Conservation (phyloP, 2,888 invertebrate genomes). For the Cantharis rufa region DNA sequence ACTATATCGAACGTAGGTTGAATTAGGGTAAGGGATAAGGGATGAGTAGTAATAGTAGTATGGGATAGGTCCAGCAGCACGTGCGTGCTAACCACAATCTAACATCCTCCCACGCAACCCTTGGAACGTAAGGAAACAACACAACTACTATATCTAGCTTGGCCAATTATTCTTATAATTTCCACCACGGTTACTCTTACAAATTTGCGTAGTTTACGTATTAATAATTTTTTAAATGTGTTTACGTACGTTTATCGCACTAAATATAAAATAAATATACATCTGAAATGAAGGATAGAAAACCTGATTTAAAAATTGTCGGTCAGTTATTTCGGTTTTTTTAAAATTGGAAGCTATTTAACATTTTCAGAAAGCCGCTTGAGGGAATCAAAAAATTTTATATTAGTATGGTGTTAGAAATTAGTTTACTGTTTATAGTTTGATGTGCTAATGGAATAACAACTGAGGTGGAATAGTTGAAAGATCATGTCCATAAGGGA, state of each 20-base stretch:
- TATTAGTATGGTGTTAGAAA: neutral
- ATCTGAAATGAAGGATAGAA: neutral
- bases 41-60: constrained; percentile 37
- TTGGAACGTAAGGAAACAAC: constrained; percentile 53
- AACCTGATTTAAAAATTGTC: too few relatives aligned
- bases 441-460: neutral
- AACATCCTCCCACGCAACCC: constrained; percentile 54
- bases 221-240: neutral
- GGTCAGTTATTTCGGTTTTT: neutral
- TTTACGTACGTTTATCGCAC: too few relatives aligned
- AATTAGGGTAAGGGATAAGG: constrained; percentile 35
- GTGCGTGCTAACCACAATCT: constrained; percentile 54
- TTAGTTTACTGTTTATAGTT: neutral
- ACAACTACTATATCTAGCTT: constrained; percentile 52
- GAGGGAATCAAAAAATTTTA: neutral
- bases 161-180: constrained; percentile 38
- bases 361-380: neutral
- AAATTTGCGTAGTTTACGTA: neutral
- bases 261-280: too few relatives aligned
- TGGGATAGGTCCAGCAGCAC: constrained; percentile 51
- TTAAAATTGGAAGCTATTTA: neutral
- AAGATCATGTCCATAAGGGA: constrained; percentile 34
- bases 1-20: constrained; percentile 30
- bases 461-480: constrained; percentile 32
- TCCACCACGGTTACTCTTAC: constrained; percentile 36